phyloP scores from a whole-genome alignment of 2,113 vertebrate species.

The Otus sunia region DNA sequence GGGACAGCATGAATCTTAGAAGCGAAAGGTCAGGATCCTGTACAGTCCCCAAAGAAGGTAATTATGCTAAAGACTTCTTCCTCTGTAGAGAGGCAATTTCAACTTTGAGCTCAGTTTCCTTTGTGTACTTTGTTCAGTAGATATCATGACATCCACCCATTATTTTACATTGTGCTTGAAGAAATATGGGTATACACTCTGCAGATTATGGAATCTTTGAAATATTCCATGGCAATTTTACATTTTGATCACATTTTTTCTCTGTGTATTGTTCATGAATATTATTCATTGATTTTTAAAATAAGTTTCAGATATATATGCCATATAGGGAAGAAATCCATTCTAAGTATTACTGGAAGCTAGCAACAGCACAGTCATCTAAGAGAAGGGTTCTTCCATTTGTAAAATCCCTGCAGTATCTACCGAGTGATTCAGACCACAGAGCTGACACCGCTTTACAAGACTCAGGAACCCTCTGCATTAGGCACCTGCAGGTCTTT shows the following conservation, averaged over 20 bases:
- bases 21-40: not conserved
- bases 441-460: not conserved
- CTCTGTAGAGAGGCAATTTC: not conserved
- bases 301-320: not conserved
- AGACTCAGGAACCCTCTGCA: not conserved
- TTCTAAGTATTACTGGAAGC: constrained; percentile 2
- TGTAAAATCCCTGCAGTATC: not conserved
- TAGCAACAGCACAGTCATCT: not conserved
- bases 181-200: not conserved
- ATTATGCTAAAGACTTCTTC: not conserved
- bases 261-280: not conserved
- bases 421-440: not conserved
- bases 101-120: not conserved
- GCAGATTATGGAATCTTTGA: not conserved
- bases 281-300: not conserved
- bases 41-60: not conserved
- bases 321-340: not conserved
- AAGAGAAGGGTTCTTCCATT: not conserved
- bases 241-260: not conserved
- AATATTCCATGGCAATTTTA: not conserved
- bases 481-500: not conserved
- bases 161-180: not conserved
- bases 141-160: not conserved
- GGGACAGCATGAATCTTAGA: not conserved
- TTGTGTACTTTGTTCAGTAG: not conserved